Base-by-base conservation (phyloP, 2,888 invertebrate species). In the Baronia brevicornis region DNA sequence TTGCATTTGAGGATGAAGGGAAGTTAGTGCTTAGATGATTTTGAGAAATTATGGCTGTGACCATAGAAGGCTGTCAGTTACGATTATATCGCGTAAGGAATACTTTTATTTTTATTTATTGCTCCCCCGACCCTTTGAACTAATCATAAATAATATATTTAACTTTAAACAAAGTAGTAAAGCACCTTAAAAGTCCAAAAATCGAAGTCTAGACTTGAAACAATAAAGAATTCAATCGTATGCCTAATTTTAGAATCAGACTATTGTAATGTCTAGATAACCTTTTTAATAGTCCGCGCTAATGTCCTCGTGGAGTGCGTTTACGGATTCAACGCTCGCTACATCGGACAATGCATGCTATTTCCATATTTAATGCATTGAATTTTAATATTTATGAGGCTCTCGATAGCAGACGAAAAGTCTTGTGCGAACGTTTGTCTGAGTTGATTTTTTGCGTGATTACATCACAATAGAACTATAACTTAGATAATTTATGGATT, bases 231-330 rank as follows among this genome's bases (percentile, higher is more conserved):
- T 55, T 51, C 49, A 51, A 59, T 57, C 39, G 54, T 53, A 60
- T 62, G 55, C 62, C 60, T 67, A 65, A 61, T 61, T 58, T 50
- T 47, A 53, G 57, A 45, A 44, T 39, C 41, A 51, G 42, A 40
- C 55, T 37, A 59, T 57, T 54, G 50, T 54, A 39, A 29, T 45
- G 54, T 55, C 60, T 63, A 60, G 58, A 46, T 41, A 29, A 30
- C 57, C 60, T 60, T 59, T 60, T 65, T 63, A 61, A 49, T 39
- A 62, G 60, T 63, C 60, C 43, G 45, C 38, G 43, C 41, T 49
- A 39, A 30, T 33, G 33, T 24, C 31, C 36, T 13, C 14, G 22
- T 25, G 17, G 14, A 23, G 11, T 38, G 21, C 24, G 36, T 28
- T 26, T 5, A 10, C 22, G 5, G 15, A 7, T 22, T n/a, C n/a